A percentile compares a stretch with the other conserved stretches of the same genome.
These are phyloP conservation scores for Aporophyla nigra DNA, from an alignment of 2,888 invertebrate species.

Conservation along the genomic window DNA sequence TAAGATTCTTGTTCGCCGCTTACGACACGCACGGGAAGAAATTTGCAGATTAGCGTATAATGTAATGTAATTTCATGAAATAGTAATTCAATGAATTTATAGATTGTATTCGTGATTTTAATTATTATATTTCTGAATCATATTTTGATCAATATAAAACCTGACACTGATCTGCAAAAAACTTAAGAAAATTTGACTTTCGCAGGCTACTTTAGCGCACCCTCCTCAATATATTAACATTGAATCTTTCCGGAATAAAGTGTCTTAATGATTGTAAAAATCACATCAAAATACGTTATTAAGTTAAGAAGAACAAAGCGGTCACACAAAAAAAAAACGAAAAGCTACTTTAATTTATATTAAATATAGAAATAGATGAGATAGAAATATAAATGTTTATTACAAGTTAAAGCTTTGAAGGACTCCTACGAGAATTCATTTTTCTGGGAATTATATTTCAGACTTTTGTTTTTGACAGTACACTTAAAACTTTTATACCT, in stretches of 20 bases:
- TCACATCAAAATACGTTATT: background rate
- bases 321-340: background rate
- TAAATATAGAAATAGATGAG: no score
- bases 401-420: background rate
- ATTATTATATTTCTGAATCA: no score
- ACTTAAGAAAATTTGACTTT: no score
- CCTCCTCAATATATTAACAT: background rate
- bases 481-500: conserved; percentile 18
- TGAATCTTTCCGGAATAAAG: background rate
- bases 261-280: background rate
- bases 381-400: background rate
- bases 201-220: no score
- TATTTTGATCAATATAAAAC: no score
- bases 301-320: background rate
- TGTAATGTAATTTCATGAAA: no score
- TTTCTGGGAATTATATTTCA: background rate
- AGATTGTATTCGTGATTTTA: no score
- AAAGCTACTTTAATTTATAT: background rate
- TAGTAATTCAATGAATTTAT: no score
- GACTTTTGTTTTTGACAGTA: conserved; percentile 1
- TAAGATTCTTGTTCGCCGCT: no score
- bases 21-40: no score
- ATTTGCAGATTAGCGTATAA: no score
- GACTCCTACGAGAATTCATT: background rate
- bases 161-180: no score